Evolutionary conservation across 2,797 vertebrate species (phyloP), one percentile per base, ranked within the genome.

Genomic region (Pipistrellus kuhlii): DNA sequence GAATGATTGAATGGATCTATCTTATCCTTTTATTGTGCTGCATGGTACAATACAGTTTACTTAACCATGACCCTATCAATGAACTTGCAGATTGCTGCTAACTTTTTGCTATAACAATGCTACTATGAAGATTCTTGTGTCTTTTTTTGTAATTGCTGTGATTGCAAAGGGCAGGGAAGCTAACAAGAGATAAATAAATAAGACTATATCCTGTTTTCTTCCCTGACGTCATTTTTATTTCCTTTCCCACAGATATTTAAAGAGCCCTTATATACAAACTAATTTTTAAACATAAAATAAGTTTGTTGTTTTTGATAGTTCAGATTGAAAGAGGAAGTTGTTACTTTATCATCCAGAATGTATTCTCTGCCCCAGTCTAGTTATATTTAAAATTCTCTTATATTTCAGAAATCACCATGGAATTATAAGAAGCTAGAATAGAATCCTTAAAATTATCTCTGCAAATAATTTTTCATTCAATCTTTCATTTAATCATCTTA

Each of bases 281-380:
- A 55, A 73, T 38, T 85, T 90, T 85, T 71, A 72, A 85, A 72
- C 7, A 85, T 44, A 72, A 85, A 76, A 55, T 18, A 83, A 80
- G 11, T 32, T 59, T 55, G 51, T n/a, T 35, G 55, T 81, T 68
- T 90, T 66, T 32, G 71, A 73, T 83, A 76, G 59, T 51, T 91
- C 68, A 82, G 25, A 75, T 71, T 20, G 32, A 83, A 88, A 83
- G 44, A 85, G 46, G 44, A 69, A 51, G 20, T 77, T 69, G 30
- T 69, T 94, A 23, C 30, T 91, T 94, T 91, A 83, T 68, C 27
- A 88, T 83, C 44, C 76, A 81, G 51, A 91, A 59, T 62, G 9
- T 82, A 68, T 82, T 91, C 64, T 80, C 46, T 80, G 10, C 73
- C 46, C 10, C 46, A 71, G 5, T 25, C 64, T 69, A 30, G 51